phyloP scores from a whole-genome alignment of 2,888 invertebrate species.

The Chalcis sispes region DNA sequence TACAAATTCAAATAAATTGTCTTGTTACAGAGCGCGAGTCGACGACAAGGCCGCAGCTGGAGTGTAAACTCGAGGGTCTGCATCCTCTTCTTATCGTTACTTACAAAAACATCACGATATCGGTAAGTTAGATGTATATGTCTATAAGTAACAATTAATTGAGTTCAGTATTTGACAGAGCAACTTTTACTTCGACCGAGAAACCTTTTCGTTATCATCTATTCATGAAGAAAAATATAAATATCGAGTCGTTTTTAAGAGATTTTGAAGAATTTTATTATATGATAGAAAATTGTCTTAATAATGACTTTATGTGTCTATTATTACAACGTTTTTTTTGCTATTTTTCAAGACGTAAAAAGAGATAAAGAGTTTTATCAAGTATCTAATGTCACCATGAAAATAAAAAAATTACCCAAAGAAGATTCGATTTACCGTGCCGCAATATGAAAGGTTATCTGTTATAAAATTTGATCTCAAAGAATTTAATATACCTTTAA shows the following conservation, averaged over 20 bases:
- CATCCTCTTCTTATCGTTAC: slow-evolving; percentile 76
- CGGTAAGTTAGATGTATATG: slow-evolving; percentile 67
- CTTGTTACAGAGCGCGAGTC: slow-evolving; percentile 50
- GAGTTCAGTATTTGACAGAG: slow-evolving; percentile 14
- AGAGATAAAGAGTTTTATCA: too few relatives aligned
- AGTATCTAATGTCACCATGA: too few relatives aligned
- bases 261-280: too few relatives aligned
- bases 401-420: neutral
- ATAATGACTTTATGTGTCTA: too few relatives aligned
- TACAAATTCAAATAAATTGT: slow-evolving; percentile 41
- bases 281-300: too few relatives aligned
- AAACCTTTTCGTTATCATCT: neutral
- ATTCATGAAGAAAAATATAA: slow-evolving; percentile 25
- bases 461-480: neutral
- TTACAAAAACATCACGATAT: slow-evolving; percentile 75
- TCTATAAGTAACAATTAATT: too few relatives aligned
- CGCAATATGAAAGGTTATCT: neutral
- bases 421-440: too few relatives aligned
- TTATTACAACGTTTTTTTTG: too few relatives aligned
- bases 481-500: slow-evolving; percentile 20
- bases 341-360: too few relatives aligned
- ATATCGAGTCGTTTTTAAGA: too few relatives aligned
- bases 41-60: slow-evolving; percentile 54
- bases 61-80: slow-evolving; percentile 75
- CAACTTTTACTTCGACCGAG: slow-evolving; percentile 13